These are phyloP conservation scores for Beris morrisii DNA, from an alignment of 2,888 invertebrate genomes.

Conservation along the genomic window DNA sequence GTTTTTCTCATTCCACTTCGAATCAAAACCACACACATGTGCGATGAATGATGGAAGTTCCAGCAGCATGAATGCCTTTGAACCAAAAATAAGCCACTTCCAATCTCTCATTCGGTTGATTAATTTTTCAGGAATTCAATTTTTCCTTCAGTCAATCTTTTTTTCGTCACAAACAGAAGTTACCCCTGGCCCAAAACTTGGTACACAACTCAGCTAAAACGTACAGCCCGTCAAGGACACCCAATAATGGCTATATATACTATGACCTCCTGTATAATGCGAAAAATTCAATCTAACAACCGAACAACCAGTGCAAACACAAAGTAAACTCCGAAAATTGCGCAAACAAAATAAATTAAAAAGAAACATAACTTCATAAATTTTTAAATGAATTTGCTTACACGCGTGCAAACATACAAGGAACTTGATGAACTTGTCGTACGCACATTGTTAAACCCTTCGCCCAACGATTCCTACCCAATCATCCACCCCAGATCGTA, in stretches of 20 bases:
- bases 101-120: conserved; percentile 28
- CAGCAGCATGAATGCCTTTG: conserved; percentile 17
- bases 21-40: conserved; percentile 14
- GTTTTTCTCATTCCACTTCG: too few relatives aligned
- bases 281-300: conserved; percentile 3
- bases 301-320: conserved; percentile 1
- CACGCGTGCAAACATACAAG: conserved; percentile 31
- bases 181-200: not conserved
- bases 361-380: conserved; percentile 38
- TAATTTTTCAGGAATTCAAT: conserved; percentile 40
- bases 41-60: conserved; percentile 17
- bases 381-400: conserved; percentile 32
- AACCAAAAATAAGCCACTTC: not conserved
- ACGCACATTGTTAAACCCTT: not conserved
- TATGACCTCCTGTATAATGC: not conserved
- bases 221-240: not conserved
- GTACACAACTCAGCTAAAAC: not conserved
- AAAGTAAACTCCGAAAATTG: conserved; percentile 36
- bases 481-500: too few relatives aligned
- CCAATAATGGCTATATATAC: not conserved
- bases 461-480: too few relatives aligned
- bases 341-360: conserved; percentile 39
- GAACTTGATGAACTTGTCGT: not conserved
- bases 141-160: conserved; percentile 32
- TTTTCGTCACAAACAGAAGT: conserved; percentile 34